Evolutionary conservation across 2,888 invertebrate genomes (phyloP).

Genomic region (Zonitis immaculata): DNA sequence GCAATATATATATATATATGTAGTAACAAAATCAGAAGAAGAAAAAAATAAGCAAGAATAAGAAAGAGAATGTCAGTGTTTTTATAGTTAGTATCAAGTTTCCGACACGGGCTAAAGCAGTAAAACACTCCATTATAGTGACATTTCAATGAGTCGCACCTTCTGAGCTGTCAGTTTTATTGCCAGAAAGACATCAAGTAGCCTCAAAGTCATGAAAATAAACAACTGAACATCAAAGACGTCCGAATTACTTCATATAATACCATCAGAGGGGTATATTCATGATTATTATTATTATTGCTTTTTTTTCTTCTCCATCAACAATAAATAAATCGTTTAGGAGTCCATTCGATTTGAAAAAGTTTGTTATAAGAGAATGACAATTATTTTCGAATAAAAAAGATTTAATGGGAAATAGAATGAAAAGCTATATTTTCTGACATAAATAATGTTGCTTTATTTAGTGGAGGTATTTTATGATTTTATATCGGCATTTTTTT

Average conservation of each 20-base stretch:
- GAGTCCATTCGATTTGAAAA: not conserved
- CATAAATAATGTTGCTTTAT: too few species aligned
- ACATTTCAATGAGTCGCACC: conserved; percentile 48
- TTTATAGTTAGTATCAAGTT: conserved; percentile 38
- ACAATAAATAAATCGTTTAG: too few species aligned
- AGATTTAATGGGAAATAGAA: not conserved
- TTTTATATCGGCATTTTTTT: too few species aligned
- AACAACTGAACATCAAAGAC: conserved; percentile 34
- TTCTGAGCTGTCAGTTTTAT: conserved; percentile 50
- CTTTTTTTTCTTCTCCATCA: too few species aligned
- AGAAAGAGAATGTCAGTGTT: conserved; percentile 28
- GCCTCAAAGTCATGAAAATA: conserved; percentile 38
- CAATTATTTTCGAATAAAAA: not conserved
- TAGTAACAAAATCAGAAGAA: not conserved
- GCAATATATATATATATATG: not conserved
- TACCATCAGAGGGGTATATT: too few species aligned
- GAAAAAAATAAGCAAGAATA: not conserved
- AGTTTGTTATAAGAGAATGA: not conserved
- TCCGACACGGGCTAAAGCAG: conserved; percentile 40
- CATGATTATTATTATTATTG: too few species aligned
- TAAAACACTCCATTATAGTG: conserved; percentile 48
- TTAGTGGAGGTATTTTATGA: too few species aligned
- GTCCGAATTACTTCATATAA: conserved; percentile 29
- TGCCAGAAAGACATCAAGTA: conserved; percentile 53
- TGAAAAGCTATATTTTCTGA: not conserved